Evolutionary conservation across 1,140 invertebrate genomes (phyloP).

Genomic region (Zaprionus lachaisei): DNA sequence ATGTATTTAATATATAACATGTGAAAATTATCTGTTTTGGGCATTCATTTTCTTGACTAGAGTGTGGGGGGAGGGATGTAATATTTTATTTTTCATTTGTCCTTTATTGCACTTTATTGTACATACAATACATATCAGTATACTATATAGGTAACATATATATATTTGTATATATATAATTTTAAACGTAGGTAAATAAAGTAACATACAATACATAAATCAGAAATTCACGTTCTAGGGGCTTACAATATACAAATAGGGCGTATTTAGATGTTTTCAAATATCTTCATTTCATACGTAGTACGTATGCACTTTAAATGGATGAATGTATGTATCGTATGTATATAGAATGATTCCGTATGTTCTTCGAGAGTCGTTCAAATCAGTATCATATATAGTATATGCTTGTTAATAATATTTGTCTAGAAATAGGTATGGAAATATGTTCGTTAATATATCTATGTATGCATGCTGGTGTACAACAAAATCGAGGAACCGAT

Average conservation of each 20-base stretch:
- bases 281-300: conserved; percentile 25
- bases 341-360: conserved; percentile 44
- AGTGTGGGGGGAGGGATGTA: conserved; percentile 2
- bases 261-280: conserved; percentile 16
- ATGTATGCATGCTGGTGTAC: conserved; percentile 7
- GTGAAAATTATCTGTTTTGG: conserved; percentile 51
- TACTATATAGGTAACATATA: conserved; percentile 41
- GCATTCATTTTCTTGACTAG: background rate
- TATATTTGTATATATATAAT: conserved; percentile 48
- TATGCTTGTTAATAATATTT: conserved; percentile 13
- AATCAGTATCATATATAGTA: conserved; percentile 13
- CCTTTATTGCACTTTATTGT: conserved; percentile 65
- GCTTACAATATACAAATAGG: conserved; percentile 69
- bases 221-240: conserved; percentile 45
- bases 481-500: conserved; percentile 24
- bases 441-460: conserved; percentile 7
- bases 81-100: conserved; percentile 12
- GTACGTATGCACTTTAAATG: conserved; percentile 18
- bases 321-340: conserved; percentile 26
- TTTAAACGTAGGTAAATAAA: conserved; percentile 69
- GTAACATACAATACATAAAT: conserved; percentile 71
- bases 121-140: conserved; percentile 50
- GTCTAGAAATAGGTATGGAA: background rate
- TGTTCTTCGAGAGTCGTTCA: conserved; percentile 51
- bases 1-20: conserved; percentile 69